Evolutionary conservation across 2,797 vertebrate species (phyloP).

Genomic region (Lacerta agilis): DNA sequence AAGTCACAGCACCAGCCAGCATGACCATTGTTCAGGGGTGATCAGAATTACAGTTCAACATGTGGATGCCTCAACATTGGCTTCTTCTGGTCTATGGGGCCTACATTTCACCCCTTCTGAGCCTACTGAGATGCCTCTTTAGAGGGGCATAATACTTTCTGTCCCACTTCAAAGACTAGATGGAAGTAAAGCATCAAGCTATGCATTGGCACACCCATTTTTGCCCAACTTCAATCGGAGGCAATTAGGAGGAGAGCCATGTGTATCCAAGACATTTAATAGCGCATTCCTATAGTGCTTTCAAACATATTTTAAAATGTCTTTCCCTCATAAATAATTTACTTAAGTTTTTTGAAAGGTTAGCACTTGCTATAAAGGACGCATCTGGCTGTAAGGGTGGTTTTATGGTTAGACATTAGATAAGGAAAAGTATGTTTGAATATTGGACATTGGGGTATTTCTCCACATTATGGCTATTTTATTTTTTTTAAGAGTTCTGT

Average conservation of each 20-base stretch:
- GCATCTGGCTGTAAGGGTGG: neutral
- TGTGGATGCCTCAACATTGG: neutral
- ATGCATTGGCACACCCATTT: neutral
- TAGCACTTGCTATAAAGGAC: neutral
- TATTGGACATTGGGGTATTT: neutral
- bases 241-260: slow-evolving; percentile 17
- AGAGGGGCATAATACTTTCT: neutral
- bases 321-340: slow-evolving; percentile 22
- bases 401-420: neutral
- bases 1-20: no score
- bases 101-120: neutral
- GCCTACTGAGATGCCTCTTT: neutral
- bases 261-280: slow-evolving; percentile 3
- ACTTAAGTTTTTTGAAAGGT: slow-evolving; percentile 4
- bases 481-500: neutral
- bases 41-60: no score
- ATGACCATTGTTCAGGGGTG: no score
- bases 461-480: neutral
- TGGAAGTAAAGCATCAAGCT: neutral
- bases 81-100: neutral
- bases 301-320: slow-evolving; percentile 25
- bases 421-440: neutral
- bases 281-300: neutral
- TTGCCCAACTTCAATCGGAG: neutral
- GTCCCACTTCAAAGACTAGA: neutral